Evolutionary conservation across 2,888 invertebrate species (phyloP).

Genomic region (Hoplodrina ambigua): DNA sequence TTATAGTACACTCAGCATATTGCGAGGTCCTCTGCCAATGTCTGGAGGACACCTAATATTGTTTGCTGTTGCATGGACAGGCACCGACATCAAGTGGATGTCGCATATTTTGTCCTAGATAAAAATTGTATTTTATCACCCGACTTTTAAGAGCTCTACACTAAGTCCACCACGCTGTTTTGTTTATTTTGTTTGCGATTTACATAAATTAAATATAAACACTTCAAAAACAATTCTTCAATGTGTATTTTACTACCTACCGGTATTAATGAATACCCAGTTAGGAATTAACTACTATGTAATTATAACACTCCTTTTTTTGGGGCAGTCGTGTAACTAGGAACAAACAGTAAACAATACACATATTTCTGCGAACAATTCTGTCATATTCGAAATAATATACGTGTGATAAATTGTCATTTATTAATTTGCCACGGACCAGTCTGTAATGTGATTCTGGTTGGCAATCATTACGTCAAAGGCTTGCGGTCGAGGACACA

Average conservation of each 20-base stretch:
- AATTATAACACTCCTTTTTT: too few species aligned
- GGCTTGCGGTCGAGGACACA: constrained; percentile 10
- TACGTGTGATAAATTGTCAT: neutral
- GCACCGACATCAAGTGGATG: neutral
- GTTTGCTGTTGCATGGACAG: neutral
- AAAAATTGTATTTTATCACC: constrained; percentile 12
- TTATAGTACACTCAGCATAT: constrained; percentile 21
- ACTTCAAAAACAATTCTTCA: too few species aligned
- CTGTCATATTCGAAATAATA: neutral
- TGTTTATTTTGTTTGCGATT: neutral
- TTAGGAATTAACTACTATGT: too few species aligned
- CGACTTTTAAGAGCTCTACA: neutral
- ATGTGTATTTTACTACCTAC: too few species aligned
- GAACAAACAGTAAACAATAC: neutral
- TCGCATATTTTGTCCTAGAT: neutral
- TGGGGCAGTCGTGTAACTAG: too few species aligned
- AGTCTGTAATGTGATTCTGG: neutral
- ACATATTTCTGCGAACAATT: neutral
- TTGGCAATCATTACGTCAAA: constrained; percentile 15
- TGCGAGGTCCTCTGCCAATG: neutral
- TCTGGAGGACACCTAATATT: neutral
- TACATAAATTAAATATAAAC: too few species aligned
- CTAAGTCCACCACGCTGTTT: neutral
- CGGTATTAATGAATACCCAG: too few species aligned
- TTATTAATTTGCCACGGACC: neutral